These are phyloP conservation scores for Charina bottae DNA, from an alignment of 2,113 vertebrate genomes.

Conservation along the genomic window DNA sequence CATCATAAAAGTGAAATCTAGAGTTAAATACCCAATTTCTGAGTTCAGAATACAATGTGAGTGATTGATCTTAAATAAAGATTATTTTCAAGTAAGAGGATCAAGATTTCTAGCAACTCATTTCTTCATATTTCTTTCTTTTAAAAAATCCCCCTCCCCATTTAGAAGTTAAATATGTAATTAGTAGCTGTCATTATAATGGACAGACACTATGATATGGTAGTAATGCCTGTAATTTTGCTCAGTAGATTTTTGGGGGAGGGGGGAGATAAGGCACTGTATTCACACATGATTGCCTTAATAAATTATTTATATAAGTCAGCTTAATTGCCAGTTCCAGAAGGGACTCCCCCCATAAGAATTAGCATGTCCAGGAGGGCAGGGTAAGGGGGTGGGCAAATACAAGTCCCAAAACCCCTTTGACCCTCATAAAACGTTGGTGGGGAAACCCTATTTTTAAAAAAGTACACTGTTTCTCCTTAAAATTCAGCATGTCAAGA, in stretches of 20 bases:
- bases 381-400: conserved; percentile 31
- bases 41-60: not conserved
- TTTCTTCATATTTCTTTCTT: conserved; percentile 24
- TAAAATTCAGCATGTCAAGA: conserved; percentile 32
- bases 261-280: conserved; percentile 1
- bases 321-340: conserved; percentile 25
- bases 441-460: conserved; percentile 7
- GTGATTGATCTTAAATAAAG: not conserved
- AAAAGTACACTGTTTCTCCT: conserved; percentile 19
- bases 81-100: too few relatives aligned
- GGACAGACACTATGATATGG: conserved; percentile 4
- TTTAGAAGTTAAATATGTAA: conserved; percentile 11
- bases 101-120: not conserved
- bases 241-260: conserved; percentile 38
- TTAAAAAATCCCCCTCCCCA: not conserved
- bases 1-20: too few relatives aligned
- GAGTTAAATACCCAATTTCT: not conserved
- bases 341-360: conserved; percentile 42
- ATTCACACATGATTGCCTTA: conserved; percentile 47
- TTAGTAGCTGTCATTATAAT: conserved; percentile 8
- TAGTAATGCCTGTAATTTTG: conserved; percentile 37
- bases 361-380: not conserved
- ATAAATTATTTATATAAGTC: conserved; percentile 41
- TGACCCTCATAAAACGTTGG: conserved; percentile 33
- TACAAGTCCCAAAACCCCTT: conserved; percentile 18